Evolutionary conservation across 2,888 invertebrate genomes (phyloP), one percentile per base, ranked within the genome.

Genomic region (Dexiosoma caninum): DNA sequence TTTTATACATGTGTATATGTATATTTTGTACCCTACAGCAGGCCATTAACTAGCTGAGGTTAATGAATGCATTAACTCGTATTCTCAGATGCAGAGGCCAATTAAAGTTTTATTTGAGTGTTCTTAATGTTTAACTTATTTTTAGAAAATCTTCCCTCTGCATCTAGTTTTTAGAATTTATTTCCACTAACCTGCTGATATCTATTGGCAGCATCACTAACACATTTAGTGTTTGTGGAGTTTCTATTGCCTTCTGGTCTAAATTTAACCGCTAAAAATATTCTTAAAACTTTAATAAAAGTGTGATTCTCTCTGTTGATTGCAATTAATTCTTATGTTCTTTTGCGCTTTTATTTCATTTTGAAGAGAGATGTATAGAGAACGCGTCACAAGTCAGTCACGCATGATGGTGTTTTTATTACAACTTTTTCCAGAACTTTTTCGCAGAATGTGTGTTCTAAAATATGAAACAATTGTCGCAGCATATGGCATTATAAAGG

Each of bases 101-200:
- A 44, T 27, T 10, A 7, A 23, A 9, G 14, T 27, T 10, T 14
- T 23, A 9, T 37, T n/a, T n/a, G n/a, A n/a, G 12, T 55, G 2
- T 27, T 8, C n/a, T n/a, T 27, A 3, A 27, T 27, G 27, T 6
- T 16, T n/a, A n/a, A n/a, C n/a, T n/a, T 44, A 44, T 60, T 60
- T 60, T 60, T 44, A 30, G 42, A 30, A 59, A 16, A 60, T 42
- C 35, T 30, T 35, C 32, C 19, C 7, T 44, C 2, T 60, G 6
- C 27, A 27, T 10, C 32, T 40, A 6, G 9, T 23, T 42, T 14
- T 46, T 44, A 7, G 40, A 70, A 70, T 70, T 40, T 42, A 62
- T 67, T 21, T 70, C 46, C 14, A 70, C 27, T 64, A 77, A 64
- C 46, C 62, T 62, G 14, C 53, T 71, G 59, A 59, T 49, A 40